Evolutionary conservation across 2,888 invertebrate species (phyloP), one percentile per base, ranked within the genome.

Genomic region (Spisula solida): DNA sequence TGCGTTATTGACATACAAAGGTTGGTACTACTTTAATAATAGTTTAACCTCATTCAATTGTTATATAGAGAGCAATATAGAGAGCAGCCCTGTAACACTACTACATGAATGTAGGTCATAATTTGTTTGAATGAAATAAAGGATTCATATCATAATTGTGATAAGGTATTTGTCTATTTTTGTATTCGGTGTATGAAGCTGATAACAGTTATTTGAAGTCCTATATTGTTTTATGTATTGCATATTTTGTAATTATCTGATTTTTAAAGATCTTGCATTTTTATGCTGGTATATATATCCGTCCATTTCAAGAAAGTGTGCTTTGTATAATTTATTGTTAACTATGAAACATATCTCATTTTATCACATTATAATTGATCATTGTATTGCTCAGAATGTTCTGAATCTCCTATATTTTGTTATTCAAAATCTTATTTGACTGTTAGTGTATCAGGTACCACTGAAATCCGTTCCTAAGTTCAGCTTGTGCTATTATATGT

Each of bases 231-330:
- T 20, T 66, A 14, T 51, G 6, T 10, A 66, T 10, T 66, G n/a
- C 25, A 25, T 66, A 6, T n/a, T 18, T 51, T 10, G n/a, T 25
- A 66, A 0, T 25, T 66, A 25, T 66, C 60, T 66, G 60, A 25
- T 25, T 25, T 66, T 66, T 25, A 66, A 66, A 16, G 56, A 25
- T 25, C 60, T 66, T 66, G 60, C 60, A 66, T 66, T 66, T 66
- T 25, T 51, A 16, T 66, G 25, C 60, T 66, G 60, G 12, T 66
- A 4, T 6, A 66, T n/a, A 25, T 51, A 12, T 66, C 60, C 60
- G 60, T 66, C 60, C 60, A 66, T 66, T n/a, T 66, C 6, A 66
- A 25, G 60, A 66, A 66, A 66, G 60, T 66, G 60, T 66, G 56
- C 56, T 56, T 56, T 47, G 2, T 56, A 0, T 56, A 56, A 56